Evolutionary conservation across 1,140 invertebrate species (phyloP).

Genomic region (Drosophila hydei): DNA sequence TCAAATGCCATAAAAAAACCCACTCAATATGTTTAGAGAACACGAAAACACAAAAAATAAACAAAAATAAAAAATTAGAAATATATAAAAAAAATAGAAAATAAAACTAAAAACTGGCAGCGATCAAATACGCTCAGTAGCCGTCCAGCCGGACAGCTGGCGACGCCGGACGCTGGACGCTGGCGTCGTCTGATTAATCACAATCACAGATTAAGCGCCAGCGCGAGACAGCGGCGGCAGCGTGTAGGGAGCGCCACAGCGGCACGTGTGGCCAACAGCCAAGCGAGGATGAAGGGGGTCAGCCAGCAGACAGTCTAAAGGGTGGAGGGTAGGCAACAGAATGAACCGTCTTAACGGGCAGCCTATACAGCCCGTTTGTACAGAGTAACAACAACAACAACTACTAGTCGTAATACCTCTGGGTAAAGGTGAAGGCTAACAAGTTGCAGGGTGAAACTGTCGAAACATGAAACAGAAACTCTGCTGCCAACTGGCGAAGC

Average conservation of each 20-base stretch:
- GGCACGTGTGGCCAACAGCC: conserved; percentile 44
- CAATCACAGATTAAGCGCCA: conserved; percentile 78
- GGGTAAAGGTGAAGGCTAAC: conserved; percentile 42
- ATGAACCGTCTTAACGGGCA: not conserved
- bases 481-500: not conserved
- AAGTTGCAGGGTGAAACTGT: conserved; percentile 33
- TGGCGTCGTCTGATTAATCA: conserved; percentile 72
- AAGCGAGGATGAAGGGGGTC: not conserved
- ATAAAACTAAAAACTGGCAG: conserved; percentile 50
- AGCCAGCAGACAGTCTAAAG: not conserved
- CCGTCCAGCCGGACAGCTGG: conserved; percentile 53
- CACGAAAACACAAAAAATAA: conserved; percentile 29
- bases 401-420: not conserved
- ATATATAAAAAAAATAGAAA: conserved; percentile 32
- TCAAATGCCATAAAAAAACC: conserved; percentile 66
- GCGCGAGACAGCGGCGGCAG: conserved; percentile 33
- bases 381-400: not conserved
- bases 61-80: conserved; percentile 22
- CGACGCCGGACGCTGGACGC: conserved; percentile 55
- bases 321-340: not conserved
- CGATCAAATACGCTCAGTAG: conserved; percentile 73
- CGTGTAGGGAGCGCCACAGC: conserved; percentile 34
- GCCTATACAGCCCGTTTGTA: too few species aligned
- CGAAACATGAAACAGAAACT: not conserved
- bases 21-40: conserved; percentile 67